Percentiles rank a stretch among this genome's conserved stretches.
Evolutionary conservation across 2,797 vertebrate genomes (phyloP).

Genomic region (Myoxocephalus aenaeus): DNA sequence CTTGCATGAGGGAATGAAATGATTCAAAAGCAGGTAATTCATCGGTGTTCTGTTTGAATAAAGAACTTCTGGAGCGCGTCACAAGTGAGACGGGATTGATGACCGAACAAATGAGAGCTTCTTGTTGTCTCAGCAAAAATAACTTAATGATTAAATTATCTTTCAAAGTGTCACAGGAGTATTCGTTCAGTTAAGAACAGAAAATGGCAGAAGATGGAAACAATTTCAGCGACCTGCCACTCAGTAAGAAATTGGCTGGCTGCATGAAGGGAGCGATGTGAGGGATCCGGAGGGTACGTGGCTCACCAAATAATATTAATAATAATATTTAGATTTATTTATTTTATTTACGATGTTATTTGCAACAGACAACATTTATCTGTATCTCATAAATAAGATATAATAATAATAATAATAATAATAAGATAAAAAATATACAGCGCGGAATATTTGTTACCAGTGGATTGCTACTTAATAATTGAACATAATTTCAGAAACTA

Average conservation of each 20-base stretch:
- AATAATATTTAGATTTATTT: too few species aligned
- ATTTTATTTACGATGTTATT: not conserved
- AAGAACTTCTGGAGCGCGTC: not conserved
- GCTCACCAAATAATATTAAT: slow-evolving; percentile 6
- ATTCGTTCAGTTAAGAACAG: slow-evolving; percentile 24
- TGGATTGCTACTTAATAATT: not conserved
- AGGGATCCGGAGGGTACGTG: slow-evolving; percentile 26
- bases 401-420: not conserved
- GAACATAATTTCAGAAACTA: not conserved
- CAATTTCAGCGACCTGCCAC: slow-evolving; percentile 37
- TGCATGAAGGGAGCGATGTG: slow-evolving; percentile 24
- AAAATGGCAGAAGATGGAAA: slow-evolving; percentile 43
- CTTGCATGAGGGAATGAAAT: not conserved
- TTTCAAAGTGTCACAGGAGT: slow-evolving; percentile 24
- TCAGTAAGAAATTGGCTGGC: slow-evolving; percentile 50
- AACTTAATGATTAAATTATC: slow-evolving; percentile 39
- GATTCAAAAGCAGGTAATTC: not conserved
- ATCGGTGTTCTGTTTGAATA: not conserved
- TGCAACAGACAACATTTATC: not conserved
- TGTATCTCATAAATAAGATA: not conserved
- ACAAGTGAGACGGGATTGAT: not conserved
- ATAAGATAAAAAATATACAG: not conserved
- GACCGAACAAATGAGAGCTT: slow-evolving; percentile 18
- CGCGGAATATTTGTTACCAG: not conserved
- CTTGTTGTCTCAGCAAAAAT: slow-evolving; percentile 18